These are phyloP conservation scores for Silurus glanis DNA, from an alignment of 2,113 vertebrate species.

Conservation along the genomic window DNA sequence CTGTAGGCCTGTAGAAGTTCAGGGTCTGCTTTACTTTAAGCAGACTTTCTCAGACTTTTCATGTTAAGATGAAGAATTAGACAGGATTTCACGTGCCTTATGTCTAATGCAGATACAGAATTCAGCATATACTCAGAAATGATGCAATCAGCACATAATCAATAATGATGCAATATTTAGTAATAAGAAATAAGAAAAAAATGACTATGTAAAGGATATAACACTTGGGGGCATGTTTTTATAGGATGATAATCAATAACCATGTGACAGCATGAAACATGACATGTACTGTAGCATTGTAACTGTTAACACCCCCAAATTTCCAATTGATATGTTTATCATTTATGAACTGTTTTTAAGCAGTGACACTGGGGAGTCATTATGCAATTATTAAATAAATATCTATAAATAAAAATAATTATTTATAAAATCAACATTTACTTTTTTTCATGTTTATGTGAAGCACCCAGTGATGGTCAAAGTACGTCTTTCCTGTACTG, in stretches of 20 bases:
- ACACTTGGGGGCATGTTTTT: neutral
- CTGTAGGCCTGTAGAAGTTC: constrained; percentile 17
- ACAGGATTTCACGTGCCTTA: neutral
- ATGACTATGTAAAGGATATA: neutral
- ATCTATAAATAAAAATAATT: neutral
- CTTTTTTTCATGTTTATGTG: neutral
- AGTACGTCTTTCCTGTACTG: too few species aligned
- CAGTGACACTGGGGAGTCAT: neutral
- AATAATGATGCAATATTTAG: too few species aligned
- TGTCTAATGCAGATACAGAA: neutral
- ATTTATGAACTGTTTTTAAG: too few species aligned
- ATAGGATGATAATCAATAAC: neutral
- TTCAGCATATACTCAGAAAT: too few species aligned
- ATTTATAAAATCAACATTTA: neutral
- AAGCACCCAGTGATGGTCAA: neutral
- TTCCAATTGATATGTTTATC: too few species aligned
- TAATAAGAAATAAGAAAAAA: too few species aligned
- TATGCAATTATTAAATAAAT: neutral
- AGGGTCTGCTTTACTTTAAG: neutral
- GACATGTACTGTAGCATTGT: neutral
- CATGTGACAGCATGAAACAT: neutral
- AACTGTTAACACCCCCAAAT: neutral
- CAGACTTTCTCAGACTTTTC: neutral
- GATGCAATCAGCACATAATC: too few species aligned
- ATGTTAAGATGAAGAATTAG: neutral